Base-by-base conservation (phyloP, 64 coral and sea anemone species). In the Montipora capricornis region DNA sequence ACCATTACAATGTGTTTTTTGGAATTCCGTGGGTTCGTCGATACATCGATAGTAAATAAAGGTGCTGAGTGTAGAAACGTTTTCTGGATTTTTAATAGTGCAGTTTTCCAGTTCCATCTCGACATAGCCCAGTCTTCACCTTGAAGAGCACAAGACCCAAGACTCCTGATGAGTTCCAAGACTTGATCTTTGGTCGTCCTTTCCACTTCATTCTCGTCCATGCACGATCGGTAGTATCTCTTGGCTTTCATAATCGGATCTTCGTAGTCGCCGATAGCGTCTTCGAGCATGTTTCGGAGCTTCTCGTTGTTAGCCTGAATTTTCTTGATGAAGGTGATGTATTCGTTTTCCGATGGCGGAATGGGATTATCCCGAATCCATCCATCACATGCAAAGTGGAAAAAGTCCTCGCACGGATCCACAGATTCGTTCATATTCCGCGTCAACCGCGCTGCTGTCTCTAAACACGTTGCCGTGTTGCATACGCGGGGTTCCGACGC, bases 331-430 rank as follows among this genome's bases (percentile, higher is more conserved):
- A 90, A 94, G 13, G 93, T 94, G 14, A 87, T 82, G 24, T 90
- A 87, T 61, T 93, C 68, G 80, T 78, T 96, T 73, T 93, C 26
- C n/a, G 91, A 89, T 2, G 95, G 78, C 14, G 95, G 95, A 46
- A 96, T 96, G 20, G 91, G 90, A 49, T 93, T 96, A 20, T 96
- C 80, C 46, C 49, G 52, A 64, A 93, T 93, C 95, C 95, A 96
- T 6, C 91, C 91, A 82, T 83, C 95, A 79, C 95, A 96, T 4
- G 90, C 87, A 80, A 93, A 96, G 14, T 82, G 79, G 77, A 90
- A 96, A 79, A 93, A 96, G 87, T 96, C 76, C 59, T 96, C 71
- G 81, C 95, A 96, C 50, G 95, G 95, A 84, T 96, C 87, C 53
- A 93, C 87, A 9, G 91, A 93, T 1, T 66, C 44, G 66, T 96